Base-by-base conservation (phyloP, 2,797 vertebrate species). In the Setipinna tenuifilis region DNA sequence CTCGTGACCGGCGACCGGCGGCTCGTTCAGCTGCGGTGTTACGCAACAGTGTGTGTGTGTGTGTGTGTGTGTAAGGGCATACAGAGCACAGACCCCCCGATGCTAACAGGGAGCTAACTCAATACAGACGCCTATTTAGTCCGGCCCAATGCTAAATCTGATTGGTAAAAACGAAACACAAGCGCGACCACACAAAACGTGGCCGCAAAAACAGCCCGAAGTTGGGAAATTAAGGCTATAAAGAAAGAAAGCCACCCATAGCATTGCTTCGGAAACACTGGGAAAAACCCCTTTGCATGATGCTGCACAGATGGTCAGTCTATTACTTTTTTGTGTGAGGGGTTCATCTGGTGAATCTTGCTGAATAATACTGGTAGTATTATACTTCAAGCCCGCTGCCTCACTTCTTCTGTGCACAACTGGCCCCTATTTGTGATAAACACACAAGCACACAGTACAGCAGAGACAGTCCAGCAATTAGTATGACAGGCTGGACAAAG, bases 371-470 rank as follows among this genome's bases (percentile, higher is more conserved):
- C 35, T 78, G 71, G 71, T 21, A 44, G 17, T 5, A 44, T 44
- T 78, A 44, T 78, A 21, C 19, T 21, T 1, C 10, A 75, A 75
- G 12, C 16, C 16, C 68, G 35, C 11, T 75, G 25, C 16, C 2
- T 41, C 35, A 75, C 14, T 75, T 12, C n/a, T 16, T 5, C 3
- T 75, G 31, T 35, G 16, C 16, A 35, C 68, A 75, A 41, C 31
- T 78, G 1, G 71, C 35, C 71, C 71, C 16, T 44, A 41, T 78
- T 78, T 78, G 25, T 78, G 71, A 71, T 12, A 28, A 25, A 62
- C 61, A 62, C 61, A 25, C 61, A 62, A 82, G 85, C 85, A 87
- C 86, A 78, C 68, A 41, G 0, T 1, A n/a, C 19, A 61, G 19
- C 58, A 61, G 2, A 57, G 54, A 57, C 14, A 57, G 6, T 65